phyloP scores from a whole-genome alignment of 37 sponge, comb jelly and placozoan species.

The Sycon ciliatum region DNA sequence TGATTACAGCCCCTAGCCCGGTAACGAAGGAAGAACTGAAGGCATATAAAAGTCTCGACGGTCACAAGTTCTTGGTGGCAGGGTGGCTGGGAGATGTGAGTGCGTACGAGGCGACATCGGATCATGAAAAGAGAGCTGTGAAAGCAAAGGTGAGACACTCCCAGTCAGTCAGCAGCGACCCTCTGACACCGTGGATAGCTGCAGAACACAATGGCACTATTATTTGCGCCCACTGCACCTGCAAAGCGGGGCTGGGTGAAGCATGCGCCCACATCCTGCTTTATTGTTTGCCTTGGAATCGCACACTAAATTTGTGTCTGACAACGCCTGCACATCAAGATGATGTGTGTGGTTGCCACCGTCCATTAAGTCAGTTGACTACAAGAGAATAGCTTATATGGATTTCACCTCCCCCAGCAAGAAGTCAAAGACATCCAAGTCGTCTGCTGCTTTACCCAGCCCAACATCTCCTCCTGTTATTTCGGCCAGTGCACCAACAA shows the following conservation, averaged over 20 bases:
- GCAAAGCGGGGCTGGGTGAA: constrained; percentile 65
- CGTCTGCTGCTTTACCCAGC: too few relatives aligned
- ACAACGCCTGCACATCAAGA: constrained; percentile 30
- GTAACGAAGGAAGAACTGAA: too few relatives aligned
- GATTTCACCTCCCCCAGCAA: constrained; percentile 32
- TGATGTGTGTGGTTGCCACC: constrained; percentile 45
- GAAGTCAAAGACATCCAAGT: constrained; percentile 23
- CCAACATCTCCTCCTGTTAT: not conserved
- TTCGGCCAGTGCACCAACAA: constrained; percentile 15
- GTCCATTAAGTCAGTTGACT: constrained; percentile 33
- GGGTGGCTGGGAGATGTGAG: too few relatives aligned
- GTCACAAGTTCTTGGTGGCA: too few relatives aligned
- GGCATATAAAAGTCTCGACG: too few relatives aligned
- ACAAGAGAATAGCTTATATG: constrained; percentile 28
- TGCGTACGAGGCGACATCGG: too few relatives aligned
- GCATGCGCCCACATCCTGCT: constrained; percentile 49
- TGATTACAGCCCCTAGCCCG: too few relatives aligned
- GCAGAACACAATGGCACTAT: constrained; percentile 33
- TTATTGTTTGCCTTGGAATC: constrained; percentile 45
- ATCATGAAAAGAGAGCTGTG: too few relatives aligned
- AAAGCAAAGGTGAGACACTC: constrained; percentile 48
- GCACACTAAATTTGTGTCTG: constrained; percentile 1
- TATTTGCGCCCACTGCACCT: constrained; percentile 54
- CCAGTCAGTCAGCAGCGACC: constrained; percentile 34
- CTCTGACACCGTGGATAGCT: constrained; percentile 39